Evolutionary conservation across 2,888 invertebrate genomes (phyloP).

Genomic region (Hypercompe scribonia): DNA sequence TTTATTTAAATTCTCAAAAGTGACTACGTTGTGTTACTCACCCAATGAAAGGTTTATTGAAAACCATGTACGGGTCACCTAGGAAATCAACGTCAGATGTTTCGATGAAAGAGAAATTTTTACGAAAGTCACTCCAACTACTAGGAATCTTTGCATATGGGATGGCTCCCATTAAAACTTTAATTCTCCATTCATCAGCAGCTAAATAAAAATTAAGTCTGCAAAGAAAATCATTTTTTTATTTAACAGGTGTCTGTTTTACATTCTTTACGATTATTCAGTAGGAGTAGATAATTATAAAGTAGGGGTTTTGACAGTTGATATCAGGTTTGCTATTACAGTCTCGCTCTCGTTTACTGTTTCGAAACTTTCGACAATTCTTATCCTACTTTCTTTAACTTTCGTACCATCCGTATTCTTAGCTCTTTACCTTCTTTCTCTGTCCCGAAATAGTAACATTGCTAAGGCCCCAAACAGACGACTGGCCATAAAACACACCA

Average conservation of each 20-base stretch:
- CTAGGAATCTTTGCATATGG: conserved; percentile 66
- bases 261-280: background rate
- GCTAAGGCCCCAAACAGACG: too few relatives aligned
- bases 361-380: too few relatives aligned
- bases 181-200: conserved; percentile 86
- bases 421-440: too few relatives aligned
- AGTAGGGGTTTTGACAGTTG: too few relatives aligned
- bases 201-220: conserved; percentile 86
- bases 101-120: conserved; percentile 78
- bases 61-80: conserved; percentile 80
- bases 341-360: background rate
- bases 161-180: conserved; percentile 74
- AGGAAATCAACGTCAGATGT: conserved; percentile 82
- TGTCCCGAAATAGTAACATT: too few relatives aligned
- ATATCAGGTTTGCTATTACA: too few relatives aligned
- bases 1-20: background rate
- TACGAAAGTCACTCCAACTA: conserved; percentile 84
- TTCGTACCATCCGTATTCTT: too few relatives aligned
- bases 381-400: background rate
- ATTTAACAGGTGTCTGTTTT: background rate
- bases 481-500: too few relatives aligned
- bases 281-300: background rate
- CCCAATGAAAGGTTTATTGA: conserved; percentile 86
- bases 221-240: conserved; percentile 43
- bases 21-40: conserved; percentile 55